phyloP scores from a whole-genome alignment of 2,113 vertebrate species.

The Dromiciops gliroides region DNA sequence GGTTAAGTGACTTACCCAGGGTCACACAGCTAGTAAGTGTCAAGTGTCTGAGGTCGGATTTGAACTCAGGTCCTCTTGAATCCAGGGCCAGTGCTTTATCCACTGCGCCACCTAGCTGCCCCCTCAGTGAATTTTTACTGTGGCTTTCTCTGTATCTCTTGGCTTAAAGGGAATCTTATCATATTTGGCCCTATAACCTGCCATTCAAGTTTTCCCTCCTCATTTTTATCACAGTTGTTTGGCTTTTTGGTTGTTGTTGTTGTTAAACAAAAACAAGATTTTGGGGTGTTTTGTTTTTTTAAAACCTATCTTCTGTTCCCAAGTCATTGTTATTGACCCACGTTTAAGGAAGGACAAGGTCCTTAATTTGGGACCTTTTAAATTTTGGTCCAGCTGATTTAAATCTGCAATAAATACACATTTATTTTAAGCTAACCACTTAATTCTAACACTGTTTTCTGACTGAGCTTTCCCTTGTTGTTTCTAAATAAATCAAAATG shows the following conservation, averaged over 20 bases:
- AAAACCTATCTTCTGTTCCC: neutral
- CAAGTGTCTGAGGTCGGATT: too few species aligned
- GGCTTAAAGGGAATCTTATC: constrained; percentile 18
- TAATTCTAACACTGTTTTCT: constrained; percentile 33
- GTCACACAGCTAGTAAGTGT: too few species aligned
- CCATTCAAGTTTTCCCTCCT: neutral
- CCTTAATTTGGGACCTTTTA: constrained; percentile 40
- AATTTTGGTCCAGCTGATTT: constrained; percentile 48
- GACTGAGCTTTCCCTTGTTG: constrained; percentile 6
- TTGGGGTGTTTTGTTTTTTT: neutral
- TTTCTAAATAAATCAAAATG: constrained; percentile 46
- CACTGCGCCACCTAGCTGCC: too few species aligned
- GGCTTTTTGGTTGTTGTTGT: too few species aligned
- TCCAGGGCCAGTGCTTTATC: too few species aligned
- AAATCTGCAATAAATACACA: constrained; percentile 12
- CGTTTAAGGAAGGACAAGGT: constrained; percentile 45
- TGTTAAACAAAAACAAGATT: constrained; percentile 29
- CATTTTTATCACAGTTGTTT: constrained; percentile 27
- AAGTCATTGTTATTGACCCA: neutral
- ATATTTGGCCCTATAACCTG: neutral
- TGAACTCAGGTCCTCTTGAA: too few species aligned
- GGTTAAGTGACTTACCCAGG: too few species aligned
- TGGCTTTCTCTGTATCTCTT: constrained; percentile 34
- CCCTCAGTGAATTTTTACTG: constrained; percentile 34
- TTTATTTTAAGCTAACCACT: constrained; percentile 44